Evolutionary conservation across 2,888 invertebrate genomes (phyloP).

Genomic region (Rotaria magnacalcarata): DNA sequence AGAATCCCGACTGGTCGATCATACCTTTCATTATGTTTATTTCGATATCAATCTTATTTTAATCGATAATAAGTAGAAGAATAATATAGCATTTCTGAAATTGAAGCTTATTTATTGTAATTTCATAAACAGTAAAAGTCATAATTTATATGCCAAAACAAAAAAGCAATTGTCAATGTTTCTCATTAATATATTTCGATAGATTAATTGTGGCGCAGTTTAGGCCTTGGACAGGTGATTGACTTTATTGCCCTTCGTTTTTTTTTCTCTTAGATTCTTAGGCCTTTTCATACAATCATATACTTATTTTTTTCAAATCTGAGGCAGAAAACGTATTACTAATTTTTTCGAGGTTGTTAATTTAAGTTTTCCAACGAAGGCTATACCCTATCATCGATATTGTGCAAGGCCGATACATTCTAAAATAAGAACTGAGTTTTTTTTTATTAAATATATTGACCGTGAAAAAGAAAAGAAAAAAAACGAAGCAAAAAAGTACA

Average conservation of each 20-base stretch:
- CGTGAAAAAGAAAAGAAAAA: not conserved
- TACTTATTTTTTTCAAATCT: not conserved
- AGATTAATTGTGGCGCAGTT: not conserved
- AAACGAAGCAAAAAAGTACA: not conserved
- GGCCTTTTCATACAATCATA: not conserved
- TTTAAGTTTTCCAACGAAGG: not conserved
- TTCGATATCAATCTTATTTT: not conserved
- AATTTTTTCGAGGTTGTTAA: not conserved
- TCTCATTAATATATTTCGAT: not conserved
- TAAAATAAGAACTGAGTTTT: not conserved
- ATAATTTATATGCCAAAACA: not conserved
- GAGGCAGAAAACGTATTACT: not conserved
- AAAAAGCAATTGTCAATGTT: not conserved
- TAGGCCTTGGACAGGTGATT: not conserved
- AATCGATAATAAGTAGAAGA: not conserved
- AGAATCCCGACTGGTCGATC: not conserved
- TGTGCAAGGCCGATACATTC: not conserved
- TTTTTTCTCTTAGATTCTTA: not conserved
- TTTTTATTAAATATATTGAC: slow-evolving; percentile 3
- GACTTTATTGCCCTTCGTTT: not conserved
- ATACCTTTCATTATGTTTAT: too few species aligned
- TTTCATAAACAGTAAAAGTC: not conserved
- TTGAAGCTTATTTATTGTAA: not conserved
- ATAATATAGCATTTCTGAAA: not conserved
- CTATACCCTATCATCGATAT: not conserved